Evolutionary conservation across 1,140 invertebrate genomes (phyloP).

Genomic region (Leptinotarsa texana): DNA sequence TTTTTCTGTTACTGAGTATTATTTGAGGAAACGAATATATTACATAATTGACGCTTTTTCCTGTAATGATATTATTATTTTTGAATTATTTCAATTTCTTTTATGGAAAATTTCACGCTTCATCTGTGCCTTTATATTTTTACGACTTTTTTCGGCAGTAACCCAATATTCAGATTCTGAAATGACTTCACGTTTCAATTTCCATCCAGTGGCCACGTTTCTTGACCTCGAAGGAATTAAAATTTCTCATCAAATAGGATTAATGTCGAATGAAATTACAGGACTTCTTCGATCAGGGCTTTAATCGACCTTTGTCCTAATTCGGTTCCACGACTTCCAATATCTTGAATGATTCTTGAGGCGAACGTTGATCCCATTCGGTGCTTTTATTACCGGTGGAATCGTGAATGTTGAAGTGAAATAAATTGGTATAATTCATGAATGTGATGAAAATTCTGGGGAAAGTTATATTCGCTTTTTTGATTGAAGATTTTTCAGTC

Average conservation of each 20-base stretch:
- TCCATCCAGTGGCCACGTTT: neutral
- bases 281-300: slow-evolving; percentile 3
- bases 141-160: neutral
- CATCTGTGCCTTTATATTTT: neutral
- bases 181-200: neutral
- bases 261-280: neutral
- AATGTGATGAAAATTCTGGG: neutral
- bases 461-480: neutral
- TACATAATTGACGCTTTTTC: too few species aligned
- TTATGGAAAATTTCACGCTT: neutral
- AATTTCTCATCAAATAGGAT: neutral
- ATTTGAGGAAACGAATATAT: too few species aligned
- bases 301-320: neutral
- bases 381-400: neutral
- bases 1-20: too few species aligned
- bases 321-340: neutral
- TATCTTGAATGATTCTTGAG: neutral
- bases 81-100: neutral
- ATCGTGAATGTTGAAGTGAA: neutral
- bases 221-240: neutral
- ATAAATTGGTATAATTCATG: neutral
- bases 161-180: neutral
- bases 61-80: too few species aligned
- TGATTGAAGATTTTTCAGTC: too few species aligned
- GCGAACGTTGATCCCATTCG: neutral